Evolutionary conservation across 2,888 invertebrate species (phyloP), one percentile per base, ranked within the genome.

Genomic region (Synergus gifuensis): DNA sequence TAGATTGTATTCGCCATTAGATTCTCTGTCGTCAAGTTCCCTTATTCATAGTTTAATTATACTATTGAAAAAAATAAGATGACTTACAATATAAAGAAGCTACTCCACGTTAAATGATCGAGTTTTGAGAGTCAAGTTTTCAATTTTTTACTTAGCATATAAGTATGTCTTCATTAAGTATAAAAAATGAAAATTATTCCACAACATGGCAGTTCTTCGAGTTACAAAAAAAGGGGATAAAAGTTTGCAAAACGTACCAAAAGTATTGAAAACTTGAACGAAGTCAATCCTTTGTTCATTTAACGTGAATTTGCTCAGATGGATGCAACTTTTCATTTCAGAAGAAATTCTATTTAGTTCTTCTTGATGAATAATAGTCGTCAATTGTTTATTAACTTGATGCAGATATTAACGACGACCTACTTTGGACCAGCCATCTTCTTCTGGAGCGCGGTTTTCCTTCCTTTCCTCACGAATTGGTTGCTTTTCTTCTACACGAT

Each of bases 381-480:
- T 42, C 54, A 18, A 78, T 44, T 58, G 18, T 40, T 77, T 14
- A 54, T 16, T 66, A 58, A 66, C 66, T 76, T 58, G 18, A 76
- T 54, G 42, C 93, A 93, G 90, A 93, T 93, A 1, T 88, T 89
- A 92, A 85, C 91, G 92, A 78, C 91, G 86, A 80, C 86, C 86
- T 77, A 92, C 92, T 85, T 86, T 90, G 40, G 90, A 90, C 92
- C 92, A 92, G 46, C 89, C 89, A 58, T 94, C 94, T 4, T 94
- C 94, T 54, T 93, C 93, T 7, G 92, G 90, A 62, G 91, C 91
- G 79, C 92, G 91, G 69, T 92, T 92, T 79, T 92, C 93, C 77
- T 91, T 90, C 79, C 86, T 87, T 18, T 88, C 87, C 44, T 89
- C 86, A 36, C 83, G 82, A 82, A 82, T 79, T 79, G 87, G 85